Evolutionary conservation across 2,113 vertebrate genomes (phyloP).

Genomic region (Rhynchomys soricoides): DNA sequence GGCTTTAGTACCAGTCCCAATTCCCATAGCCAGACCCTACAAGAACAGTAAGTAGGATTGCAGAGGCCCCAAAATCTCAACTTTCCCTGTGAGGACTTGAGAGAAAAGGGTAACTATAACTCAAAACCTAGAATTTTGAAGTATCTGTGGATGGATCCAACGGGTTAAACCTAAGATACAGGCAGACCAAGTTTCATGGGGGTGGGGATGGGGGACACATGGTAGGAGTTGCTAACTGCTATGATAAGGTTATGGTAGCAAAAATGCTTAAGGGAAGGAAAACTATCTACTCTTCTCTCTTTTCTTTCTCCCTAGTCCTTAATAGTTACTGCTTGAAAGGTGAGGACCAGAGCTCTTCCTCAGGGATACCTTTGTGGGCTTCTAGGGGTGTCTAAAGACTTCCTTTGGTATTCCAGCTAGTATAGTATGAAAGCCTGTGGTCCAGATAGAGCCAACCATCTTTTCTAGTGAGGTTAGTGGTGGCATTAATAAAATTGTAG

Average conservation of each 20-base stretch:
- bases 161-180: not conserved
- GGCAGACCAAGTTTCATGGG: not conserved
- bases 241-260: not conserved
- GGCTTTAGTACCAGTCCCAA: not conserved
- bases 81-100: not conserved
- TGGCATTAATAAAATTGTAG: not conserved
- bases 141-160: not conserved
- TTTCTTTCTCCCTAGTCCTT: too few relatives aligned
- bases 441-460: not conserved
- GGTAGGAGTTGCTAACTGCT: not conserved
- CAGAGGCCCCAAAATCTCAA: not conserved
- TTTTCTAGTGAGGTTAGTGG: not conserved
- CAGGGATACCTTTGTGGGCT: not conserved
- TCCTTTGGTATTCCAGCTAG: not conserved
- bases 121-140: not conserved
- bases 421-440: not conserved
- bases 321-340: not conserved
- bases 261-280: not conserved
- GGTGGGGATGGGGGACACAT: rapidly evolving
- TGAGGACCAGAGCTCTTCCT: not conserved
- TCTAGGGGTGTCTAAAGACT: not conserved
- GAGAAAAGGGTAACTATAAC: not conserved
- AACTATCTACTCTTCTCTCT: not conserved
- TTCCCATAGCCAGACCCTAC: not conserved
- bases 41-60: not conserved